Conservation (phyloP, 2,888 invertebrate genomes). For the Agrochola litura region DNA sequence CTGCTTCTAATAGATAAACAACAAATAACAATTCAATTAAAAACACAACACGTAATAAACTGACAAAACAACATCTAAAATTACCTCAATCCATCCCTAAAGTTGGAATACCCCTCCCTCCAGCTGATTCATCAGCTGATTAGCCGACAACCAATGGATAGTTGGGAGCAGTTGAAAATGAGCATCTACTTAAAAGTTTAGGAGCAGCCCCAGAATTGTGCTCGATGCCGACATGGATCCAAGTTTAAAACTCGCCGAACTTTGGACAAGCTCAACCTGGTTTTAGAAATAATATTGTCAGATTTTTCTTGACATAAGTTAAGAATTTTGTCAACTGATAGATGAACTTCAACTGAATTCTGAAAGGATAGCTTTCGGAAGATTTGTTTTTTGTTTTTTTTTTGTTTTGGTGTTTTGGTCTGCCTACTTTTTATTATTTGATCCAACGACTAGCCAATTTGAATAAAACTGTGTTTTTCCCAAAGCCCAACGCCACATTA, state of each 20-base stretch:
- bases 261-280: slow-evolving; percentile 44
- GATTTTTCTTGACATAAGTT: background rate
- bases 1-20: background rate
- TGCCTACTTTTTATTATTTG: no score
- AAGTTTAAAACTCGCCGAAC: slow-evolving; percentile 38
- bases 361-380: background rate
- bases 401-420: background rate
- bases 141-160: slow-evolving; percentile 62
- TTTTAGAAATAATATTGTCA: slow-evolving; percentile 25
- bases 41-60: slow-evolving; percentile 44
- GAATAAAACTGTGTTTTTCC: background rate
- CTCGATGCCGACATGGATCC: slow-evolving; percentile 52
- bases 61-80: slow-evolving; percentile 48
- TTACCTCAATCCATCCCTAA: slow-evolving; percentile 42
- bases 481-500: background rate
- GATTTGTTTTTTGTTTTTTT: background rate
- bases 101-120: slow-evolving; percentile 33
- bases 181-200: slow-evolving; percentile 72
- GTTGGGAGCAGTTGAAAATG: slow-evolving; percentile 70
- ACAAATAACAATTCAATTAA: background rate
- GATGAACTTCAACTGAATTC: no score
- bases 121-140: slow-evolving; percentile 62
- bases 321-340: background rate
- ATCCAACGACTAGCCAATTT: no score
- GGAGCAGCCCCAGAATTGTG: slow-evolving; percentile 42